phyloP scores from a whole-genome alignment of 2,113 vertebrate species.

The Corythoichthys haematopterus region DNA sequence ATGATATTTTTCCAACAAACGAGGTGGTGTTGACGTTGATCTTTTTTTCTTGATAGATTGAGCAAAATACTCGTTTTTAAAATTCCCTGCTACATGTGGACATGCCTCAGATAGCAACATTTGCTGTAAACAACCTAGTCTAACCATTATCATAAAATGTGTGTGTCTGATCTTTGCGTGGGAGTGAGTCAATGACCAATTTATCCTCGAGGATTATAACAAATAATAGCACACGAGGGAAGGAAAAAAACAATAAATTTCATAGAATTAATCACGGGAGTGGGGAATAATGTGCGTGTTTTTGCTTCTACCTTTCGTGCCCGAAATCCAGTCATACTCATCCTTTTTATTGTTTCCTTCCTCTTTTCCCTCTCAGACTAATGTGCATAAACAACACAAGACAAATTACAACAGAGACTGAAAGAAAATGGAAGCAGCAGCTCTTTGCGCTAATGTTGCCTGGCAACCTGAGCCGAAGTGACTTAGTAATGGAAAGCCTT shows the following conservation, averaged over 20 bases:
- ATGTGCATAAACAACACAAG: slow-evolving; percentile 57
- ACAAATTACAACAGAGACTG: slow-evolving; percentile 45
- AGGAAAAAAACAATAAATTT: slow-evolving; percentile 17
- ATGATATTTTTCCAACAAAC: too few species aligned
- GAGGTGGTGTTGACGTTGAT: too few species aligned
- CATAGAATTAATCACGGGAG: slow-evolving; percentile 26
- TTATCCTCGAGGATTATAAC: slow-evolving; percentile 26
- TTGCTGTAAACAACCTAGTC: slow-evolving; percentile 9
- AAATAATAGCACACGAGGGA: slow-evolving; percentile 27
- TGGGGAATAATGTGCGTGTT: background rate
- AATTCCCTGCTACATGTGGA: background rate
- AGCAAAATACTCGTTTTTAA: too few species aligned
- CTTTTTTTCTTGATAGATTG: too few species aligned
- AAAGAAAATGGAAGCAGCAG: slow-evolving; percentile 49
- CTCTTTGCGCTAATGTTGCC: slow-evolving; percentile 55
- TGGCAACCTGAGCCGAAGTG: slow-evolving; percentile 58
- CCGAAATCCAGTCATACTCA: slow-evolving; percentile 15
- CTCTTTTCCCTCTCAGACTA: slow-evolving; percentile 27
- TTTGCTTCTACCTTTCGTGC: background rate
- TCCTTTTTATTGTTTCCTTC: background rate
- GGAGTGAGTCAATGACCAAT: slow-evolving; percentile 13
- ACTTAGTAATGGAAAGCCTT: slow-evolving; percentile 51
- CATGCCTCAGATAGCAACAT: slow-evolving; percentile 13
- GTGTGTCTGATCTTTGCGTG: background rate
- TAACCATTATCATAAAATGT: slow-evolving; percentile 1